A percentile compares a stretch with the other conserved stretches of the same genome.
phyloP scores from a whole-genome alignment of 2,797 vertebrate species.

The Aldrovandia affinis region DNA sequence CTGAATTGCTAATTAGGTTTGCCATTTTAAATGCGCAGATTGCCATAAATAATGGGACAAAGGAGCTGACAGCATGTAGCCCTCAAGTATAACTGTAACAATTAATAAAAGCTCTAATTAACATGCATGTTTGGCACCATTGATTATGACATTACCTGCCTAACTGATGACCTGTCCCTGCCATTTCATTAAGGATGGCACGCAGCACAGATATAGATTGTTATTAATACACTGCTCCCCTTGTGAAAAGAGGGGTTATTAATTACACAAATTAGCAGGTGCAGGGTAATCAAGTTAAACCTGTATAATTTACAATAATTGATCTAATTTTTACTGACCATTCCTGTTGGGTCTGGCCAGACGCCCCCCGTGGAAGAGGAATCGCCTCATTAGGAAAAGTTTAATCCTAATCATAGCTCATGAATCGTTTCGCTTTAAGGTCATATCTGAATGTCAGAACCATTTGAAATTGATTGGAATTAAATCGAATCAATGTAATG shows the following conservation, averaged over 20 bases:
- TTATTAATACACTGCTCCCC: constrained; percentile 96
- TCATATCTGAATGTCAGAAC: constrained; percentile 99
- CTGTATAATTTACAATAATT: constrained; percentile 96
- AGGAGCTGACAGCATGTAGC: constrained; percentile 87
- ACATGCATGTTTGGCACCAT: constrained; percentile 84
- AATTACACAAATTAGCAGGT: constrained; percentile 96
- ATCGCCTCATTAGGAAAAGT: constrained; percentile 99
- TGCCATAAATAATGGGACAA: constrained; percentile 88
- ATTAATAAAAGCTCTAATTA: constrained; percentile 98
- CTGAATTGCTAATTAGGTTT: constrained; percentile 95
- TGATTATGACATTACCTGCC: constrained; percentile 91
- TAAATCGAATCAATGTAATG: constrained; percentile 99
- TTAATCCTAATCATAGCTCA: constrained; percentile 99
- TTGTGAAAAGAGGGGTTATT: constrained; percentile 84
- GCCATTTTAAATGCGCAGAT: constrained; percentile 92
- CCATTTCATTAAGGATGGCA: constrained; percentile 78
- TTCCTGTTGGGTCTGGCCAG: constrained; percentile 68
- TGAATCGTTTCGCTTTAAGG: constrained; percentile 96
- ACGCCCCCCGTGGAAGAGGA: constrained; percentile 83
- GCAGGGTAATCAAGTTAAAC: constrained; percentile 94
- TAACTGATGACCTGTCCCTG: constrained; percentile 84
- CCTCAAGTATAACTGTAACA: constrained; percentile 92
- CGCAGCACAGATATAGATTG: constrained; percentile 81
- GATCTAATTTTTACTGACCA: constrained; percentile 97
- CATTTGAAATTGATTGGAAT: constrained; percentile 98